phyloP scores from a whole-genome alignment of 2,888 invertebrate species.

The Volucella inflata region DNA sequence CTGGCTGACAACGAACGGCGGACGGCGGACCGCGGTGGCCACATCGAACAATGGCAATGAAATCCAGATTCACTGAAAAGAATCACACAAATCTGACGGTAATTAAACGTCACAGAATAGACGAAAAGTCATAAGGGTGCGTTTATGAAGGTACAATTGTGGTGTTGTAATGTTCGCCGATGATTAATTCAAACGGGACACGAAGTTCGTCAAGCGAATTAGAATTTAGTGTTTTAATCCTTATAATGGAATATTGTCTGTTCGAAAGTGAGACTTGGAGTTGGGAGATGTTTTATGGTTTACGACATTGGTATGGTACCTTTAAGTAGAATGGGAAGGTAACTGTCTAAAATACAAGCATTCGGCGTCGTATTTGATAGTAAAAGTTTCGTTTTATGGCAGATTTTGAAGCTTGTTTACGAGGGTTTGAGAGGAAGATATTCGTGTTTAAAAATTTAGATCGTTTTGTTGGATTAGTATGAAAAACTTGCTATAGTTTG shows the following conservation, averaged over 20 bases:
- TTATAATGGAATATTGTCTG: neutral
- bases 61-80: neutral
- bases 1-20: no score
- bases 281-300: no score
- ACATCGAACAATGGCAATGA: conserved; percentile 23
- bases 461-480: no score
- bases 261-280: neutral
- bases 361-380: no score
- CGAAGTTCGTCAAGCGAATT: conserved; percentile 16
- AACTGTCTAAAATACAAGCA: no score
- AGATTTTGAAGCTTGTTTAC: no score
- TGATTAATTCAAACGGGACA: conserved; percentile 17
- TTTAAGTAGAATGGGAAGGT: no score
- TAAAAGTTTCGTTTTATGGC: no score
- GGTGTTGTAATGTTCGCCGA: neutral
- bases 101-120: conserved; percentile 28
- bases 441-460: no score
- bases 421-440: no score
- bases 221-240: neutral
- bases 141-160: conserved; percentile 6
- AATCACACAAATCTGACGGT: conserved; percentile 32
- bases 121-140: conserved; percentile 28
- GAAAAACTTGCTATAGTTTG: no score
- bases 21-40: neutral
- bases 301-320: no score